These are phyloP conservation scores for Sapajus apella DNA, from an alignment of 2,113 vertebrate genomes.

Conservation along the genomic window DNA sequence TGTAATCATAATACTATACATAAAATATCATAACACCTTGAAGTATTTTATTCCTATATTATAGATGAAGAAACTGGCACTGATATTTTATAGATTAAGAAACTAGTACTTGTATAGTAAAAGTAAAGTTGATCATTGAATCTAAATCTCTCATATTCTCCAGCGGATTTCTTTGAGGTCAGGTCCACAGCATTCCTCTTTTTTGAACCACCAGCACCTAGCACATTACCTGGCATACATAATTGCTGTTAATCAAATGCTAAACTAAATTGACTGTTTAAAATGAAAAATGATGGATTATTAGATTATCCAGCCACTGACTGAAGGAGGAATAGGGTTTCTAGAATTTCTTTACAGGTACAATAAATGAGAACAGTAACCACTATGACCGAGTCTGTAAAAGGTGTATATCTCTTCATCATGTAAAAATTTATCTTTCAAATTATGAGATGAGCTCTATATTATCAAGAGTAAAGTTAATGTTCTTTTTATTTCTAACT, in stretches of 20 bases:
- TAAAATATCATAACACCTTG: neutral
- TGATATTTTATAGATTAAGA: neutral
- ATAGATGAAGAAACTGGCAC: neutral
- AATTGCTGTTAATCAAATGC: neutral
- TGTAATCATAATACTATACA: neutral
- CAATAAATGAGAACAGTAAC: neutral
- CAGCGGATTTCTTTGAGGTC: neutral
- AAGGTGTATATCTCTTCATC: neutral
- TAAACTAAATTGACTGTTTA: neutral
- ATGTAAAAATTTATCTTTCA: neutral
- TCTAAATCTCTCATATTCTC: neutral
- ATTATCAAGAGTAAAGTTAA: neutral
- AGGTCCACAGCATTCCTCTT: neutral
- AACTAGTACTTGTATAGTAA: neutral
- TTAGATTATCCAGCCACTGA: neutral
- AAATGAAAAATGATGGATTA: constrained; percentile 11
- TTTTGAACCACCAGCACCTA: neutral
- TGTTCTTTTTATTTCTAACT: constrained; percentile 6
- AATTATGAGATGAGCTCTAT: neutral
- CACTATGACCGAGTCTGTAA: neutral
- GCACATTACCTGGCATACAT: neutral
- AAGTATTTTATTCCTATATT: neutral
- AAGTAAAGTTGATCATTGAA: neutral
- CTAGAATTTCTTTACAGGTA: neutral
- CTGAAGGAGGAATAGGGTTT: neutral